Evolutionary conservation across 2,113 vertebrate species (phyloP).

Genomic region (Albula goreensis): DNA sequence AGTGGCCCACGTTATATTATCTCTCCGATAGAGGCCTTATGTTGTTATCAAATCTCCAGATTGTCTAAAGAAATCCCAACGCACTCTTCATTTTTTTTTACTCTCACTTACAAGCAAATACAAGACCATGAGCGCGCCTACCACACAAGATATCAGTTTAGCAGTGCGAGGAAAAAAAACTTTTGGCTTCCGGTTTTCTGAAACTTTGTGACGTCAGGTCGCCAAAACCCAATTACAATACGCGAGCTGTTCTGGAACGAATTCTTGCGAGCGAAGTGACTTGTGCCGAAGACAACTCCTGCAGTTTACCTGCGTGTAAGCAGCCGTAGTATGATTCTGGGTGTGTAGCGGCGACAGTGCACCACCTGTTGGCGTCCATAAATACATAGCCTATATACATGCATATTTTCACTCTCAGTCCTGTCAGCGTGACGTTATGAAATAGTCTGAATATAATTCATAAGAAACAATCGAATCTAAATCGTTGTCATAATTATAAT

Average conservation of each 20-base stretch:
- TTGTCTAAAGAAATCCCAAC: conserved; percentile 2
- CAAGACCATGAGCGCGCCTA: neutral
- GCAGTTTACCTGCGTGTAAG: neutral
- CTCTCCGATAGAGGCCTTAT: neutral
- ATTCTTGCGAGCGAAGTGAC: neutral
- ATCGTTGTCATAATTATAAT: neutral
- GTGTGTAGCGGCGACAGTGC: neutral
- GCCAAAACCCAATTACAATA: conserved; percentile 38
- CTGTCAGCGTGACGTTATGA: neutral
- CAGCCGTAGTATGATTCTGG: no score
- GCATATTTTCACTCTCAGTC: neutral
- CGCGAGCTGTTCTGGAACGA: neutral
- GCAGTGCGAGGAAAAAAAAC: conserved; percentile 33
- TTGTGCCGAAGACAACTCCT: neutral
- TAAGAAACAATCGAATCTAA: neutral
- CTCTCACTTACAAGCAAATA: neutral
- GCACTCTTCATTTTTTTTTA: neutral
- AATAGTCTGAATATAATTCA: neutral
- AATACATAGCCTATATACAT: neutral
- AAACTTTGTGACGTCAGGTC: conserved; percentile 39
- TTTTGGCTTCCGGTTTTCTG: conserved; percentile 52
- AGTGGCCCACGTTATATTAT: neutral
- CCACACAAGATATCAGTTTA: neutral
- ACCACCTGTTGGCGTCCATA: conserved; percentile 16
- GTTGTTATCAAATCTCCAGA: neutral